phyloP scores from a whole-genome alignment of 2,797 vertebrate genomes.

The Smutsia gigantea region DNA sequence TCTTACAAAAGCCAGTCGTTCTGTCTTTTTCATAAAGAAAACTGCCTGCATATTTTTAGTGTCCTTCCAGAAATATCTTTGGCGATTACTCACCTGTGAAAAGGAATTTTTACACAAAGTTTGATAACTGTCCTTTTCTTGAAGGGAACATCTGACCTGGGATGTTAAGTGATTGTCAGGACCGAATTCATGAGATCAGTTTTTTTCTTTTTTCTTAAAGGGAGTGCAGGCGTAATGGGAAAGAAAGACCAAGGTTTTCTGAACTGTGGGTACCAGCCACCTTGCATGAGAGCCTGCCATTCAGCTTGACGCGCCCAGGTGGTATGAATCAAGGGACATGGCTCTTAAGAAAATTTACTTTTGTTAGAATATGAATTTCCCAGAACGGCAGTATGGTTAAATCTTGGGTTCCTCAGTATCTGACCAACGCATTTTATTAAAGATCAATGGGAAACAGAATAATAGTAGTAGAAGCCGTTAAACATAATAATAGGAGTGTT shows the following conservation, averaged over 20 bases:
- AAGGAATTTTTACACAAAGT: conserved; percentile 34
- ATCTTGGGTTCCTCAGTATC: background rate
- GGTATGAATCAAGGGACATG: background rate
- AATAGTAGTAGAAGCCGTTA: accelerated
- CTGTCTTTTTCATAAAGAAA: background rate
- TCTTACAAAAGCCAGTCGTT: background rate
- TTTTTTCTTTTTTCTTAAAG: background rate
- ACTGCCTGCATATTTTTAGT: background rate
- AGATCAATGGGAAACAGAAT: background rate
- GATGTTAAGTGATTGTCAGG: background rate
- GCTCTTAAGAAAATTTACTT: background rate
- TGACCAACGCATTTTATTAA: background rate
- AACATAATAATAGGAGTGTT: accelerated
- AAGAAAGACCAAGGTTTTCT: background rate
- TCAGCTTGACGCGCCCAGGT: background rate
- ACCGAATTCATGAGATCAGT: background rate
- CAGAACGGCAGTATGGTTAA: background rate
- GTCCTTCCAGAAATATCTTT: conserved; percentile 7
- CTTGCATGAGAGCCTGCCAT: background rate
- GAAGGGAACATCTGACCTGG: background rate
- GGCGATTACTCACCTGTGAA: conserved; percentile 27
- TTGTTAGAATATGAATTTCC: background rate
- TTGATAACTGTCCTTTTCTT: background rate
- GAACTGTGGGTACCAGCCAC: background rate
- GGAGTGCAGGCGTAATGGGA: background rate